Percentiles rank a stretch among this genome's conserved stretches.
Conservation (phyloP, 1,140 invertebrate genomes). For the Caenorhabditis brenneri region DNA sequence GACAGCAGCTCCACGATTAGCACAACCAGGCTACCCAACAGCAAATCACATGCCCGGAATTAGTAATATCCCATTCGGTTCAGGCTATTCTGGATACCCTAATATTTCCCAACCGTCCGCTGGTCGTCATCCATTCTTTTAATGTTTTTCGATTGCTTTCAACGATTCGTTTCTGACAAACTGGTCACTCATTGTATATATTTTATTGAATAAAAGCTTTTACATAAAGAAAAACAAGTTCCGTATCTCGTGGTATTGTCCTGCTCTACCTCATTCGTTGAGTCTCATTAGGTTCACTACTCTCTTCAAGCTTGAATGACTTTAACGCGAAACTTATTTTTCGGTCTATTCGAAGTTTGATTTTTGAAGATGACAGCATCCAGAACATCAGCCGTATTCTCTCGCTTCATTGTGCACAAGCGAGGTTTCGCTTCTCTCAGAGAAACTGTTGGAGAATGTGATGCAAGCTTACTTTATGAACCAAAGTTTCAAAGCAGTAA, state of each 20-base stretch:
- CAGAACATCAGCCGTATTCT: neutral
- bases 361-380: neutral
- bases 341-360: too few relatives aligned
- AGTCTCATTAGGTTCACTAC: too few relatives aligned
- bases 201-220: neutral
- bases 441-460: constrained; percentile 47
- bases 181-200: neutral
- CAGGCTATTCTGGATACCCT: constrained; percentile 13
- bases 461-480: constrained; percentile 52
- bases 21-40: constrained; percentile 15
- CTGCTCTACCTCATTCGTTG: neutral
- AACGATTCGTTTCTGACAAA: constrained; percentile 6
- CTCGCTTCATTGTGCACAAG: neutral
- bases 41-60: constrained; percentile 29
- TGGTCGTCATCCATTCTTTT: constrained; percentile 28
- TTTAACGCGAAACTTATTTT: too few relatives aligned
- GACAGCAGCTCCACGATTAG: neutral
- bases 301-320: too few relatives aligned
- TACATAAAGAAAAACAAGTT: too few relatives aligned
- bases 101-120: constrained; percentile 25
- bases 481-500: constrained; percentile 54
- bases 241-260: neutral
- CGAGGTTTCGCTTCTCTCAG: constrained; percentile 44
- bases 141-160: neutral
- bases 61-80: neutral